Conservation (phyloP, 1,140 invertebrate species). For the Drosophila nasuta region DNA sequence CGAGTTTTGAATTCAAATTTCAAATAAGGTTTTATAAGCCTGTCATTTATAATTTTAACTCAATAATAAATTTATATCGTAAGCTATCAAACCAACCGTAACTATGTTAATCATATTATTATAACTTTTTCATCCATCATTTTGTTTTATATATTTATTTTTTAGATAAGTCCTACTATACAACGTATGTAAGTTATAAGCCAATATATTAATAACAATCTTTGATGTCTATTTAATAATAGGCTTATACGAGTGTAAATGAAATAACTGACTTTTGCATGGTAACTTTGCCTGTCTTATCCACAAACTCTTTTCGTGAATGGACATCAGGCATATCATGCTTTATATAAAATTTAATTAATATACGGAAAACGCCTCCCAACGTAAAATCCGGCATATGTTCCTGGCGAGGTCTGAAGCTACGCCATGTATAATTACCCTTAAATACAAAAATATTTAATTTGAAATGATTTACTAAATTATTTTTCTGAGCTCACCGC, state of each 20-base stretch:
- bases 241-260: background rate
- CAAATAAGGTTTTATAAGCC: too few relatives aligned
- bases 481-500: background rate
- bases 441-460: background rate
- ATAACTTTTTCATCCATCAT: too few relatives aligned
- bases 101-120: too few relatives aligned
- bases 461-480: background rate
- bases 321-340: background rate
- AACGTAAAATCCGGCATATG: background rate
- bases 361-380: background rate
- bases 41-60: too few relatives aligned
- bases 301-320: background rate
- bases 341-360: background rate
- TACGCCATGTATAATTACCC: conserved; percentile 9
- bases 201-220: too few relatives aligned
- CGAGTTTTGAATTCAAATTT: too few relatives aligned
- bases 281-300: background rate
- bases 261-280: background rate
- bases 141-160: too few relatives aligned
- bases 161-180: too few relatives aligned
- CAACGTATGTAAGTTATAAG: too few relatives aligned
- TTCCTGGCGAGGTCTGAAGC: conserved; percentile 2
- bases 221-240: too few relatives aligned
- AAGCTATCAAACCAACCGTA: too few relatives aligned
- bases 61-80: too few relatives aligned